These are phyloP conservation scores for Sitobion miscanthi DNA, from an alignment of 1,140 invertebrate genomes.

Conservation along the genomic window DNA sequence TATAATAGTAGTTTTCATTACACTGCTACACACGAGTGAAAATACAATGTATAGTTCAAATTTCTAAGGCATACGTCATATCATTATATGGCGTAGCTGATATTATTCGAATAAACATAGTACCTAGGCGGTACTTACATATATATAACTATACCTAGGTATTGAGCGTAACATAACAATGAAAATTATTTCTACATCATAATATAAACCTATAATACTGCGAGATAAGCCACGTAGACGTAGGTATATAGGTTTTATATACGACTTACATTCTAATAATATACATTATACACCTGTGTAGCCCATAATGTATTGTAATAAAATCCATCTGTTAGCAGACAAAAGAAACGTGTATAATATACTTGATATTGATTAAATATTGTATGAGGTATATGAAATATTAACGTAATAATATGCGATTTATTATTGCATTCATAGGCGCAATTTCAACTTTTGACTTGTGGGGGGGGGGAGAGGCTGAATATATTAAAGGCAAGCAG, in stretches of 20 bases:
- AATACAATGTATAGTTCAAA: neutral
- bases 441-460: no score
- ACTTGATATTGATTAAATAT: neutral
- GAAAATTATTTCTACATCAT: constrained; percentile 5
- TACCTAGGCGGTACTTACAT: neutral
- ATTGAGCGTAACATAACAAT: neutral
- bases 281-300: constrained; percentile 10
- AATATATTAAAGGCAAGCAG: no score
- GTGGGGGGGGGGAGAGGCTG: no score
- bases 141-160: neutral
- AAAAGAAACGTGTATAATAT: neutral
- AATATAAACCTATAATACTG: neutral
- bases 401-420: neutral
- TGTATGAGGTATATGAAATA: neutral
- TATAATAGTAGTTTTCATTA: neutral
- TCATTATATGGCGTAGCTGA: neutral
- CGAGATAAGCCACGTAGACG: neutral
- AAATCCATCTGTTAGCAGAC: neutral
- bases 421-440: neutral
- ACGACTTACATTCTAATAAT: neutral
- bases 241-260: neutral
- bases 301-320: neutral
- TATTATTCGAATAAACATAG: neutral
- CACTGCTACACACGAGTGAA: neutral
- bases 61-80: neutral